Evolutionary conservation across 2,797 vertebrate genomes (phyloP), one percentile per base, ranked within the genome.

Genomic region (Peromyscus attwateri): DNA sequence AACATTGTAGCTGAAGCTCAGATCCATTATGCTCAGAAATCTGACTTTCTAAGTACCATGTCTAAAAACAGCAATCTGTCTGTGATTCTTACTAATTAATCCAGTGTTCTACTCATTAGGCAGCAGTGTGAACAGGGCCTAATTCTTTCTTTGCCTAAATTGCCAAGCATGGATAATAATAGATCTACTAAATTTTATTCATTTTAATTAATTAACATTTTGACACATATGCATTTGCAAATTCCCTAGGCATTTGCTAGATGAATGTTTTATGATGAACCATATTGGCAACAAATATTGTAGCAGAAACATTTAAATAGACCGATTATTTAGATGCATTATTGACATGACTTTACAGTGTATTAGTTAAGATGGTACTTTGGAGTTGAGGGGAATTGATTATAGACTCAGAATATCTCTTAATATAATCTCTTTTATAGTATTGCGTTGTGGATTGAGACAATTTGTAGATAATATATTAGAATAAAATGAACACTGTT

Each of bases 171-270:
- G 87, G n/a, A 0, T 19, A 97, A 94, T 71, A 70, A 96, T 73
- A 87, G 94, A 96, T 98, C 94, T 92, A 70, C 49, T 95, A 97
- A 96, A 94, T 95, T 94, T 21, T 27, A 71, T 70, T 91, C 88
- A 95, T 88, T 97, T 97, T 91, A 97, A 95, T 96, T 97, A 97
- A 96, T 97, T 97, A 98, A 98, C 75, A 87, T 96, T 96, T 97
- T 97, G 93, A 93, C 68, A 94, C 52, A 3, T 62, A 91, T 70
- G 93, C 57, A 71, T 95, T 97, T 96, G 25, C 82, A 91, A 96
- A 89, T 40, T 89, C 88, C 81, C 95, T 89, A 89, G 83, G n/a
- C 68, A 93, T 93, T 98, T 96, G 71, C 79, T 94, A 96, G 96
- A 97, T 97, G 94, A 95, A 92, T 95, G 84, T 96, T 89, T 92